A percentile compares a stretch with the other conserved stretches of the same genome.
phyloP scores from a whole-genome alignment of 2,113 vertebrate species.

The Meriones unguiculatus region DNA sequence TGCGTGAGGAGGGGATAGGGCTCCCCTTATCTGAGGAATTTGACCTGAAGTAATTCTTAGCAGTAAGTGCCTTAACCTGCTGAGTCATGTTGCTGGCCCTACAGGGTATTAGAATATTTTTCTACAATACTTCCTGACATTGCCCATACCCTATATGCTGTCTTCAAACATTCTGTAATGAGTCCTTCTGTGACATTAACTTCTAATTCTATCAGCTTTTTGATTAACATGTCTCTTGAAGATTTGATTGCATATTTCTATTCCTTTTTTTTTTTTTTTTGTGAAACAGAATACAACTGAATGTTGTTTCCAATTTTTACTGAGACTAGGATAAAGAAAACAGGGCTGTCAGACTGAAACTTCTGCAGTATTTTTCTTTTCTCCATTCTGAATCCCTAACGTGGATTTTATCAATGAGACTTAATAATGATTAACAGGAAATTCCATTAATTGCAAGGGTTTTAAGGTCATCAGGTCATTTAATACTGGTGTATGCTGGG shows the following conservation, averaged over 20 bases:
- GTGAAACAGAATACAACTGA: not conserved
- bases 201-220: not conserved
- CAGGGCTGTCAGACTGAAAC: not conserved
- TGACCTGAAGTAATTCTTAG: not conserved
- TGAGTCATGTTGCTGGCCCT: too few species aligned
- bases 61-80: not conserved
- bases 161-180: not conserved
- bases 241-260: not conserved
- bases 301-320: not conserved
- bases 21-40: too few species aligned
- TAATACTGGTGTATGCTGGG: not conserved
- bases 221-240: not conserved
- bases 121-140: not conserved
- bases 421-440: not conserved
- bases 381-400: not conserved
- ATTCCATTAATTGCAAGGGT: not conserved
- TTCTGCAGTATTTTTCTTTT: not conserved
- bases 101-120: not conserved
- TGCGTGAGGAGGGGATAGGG: too few species aligned
- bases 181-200: not conserved
- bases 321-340: not conserved
- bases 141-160: rapidly evolving
- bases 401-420: not conserved
- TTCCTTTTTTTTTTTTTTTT: not conserved
- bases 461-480: not conserved